phyloP scores from a whole-genome alignment of 2,113 vertebrate species.

The Grallaria varia region DNA sequence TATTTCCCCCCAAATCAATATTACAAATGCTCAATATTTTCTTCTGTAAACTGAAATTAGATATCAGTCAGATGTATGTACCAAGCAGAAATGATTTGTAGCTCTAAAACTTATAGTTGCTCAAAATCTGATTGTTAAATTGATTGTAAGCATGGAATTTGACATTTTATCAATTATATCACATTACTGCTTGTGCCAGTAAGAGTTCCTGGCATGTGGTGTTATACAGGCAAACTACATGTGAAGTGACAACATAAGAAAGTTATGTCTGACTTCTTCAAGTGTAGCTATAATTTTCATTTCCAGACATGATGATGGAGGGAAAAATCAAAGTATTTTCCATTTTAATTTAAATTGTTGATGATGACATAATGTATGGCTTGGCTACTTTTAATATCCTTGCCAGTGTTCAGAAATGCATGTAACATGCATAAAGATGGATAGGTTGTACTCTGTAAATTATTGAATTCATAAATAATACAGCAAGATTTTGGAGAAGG shows the following conservation, averaged over 20 bases:
- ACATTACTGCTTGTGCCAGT: conserved; percentile 3
- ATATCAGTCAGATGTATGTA: neutral
- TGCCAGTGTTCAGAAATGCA: neutral
- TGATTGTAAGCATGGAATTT: conserved; percentile 36
- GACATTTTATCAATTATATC: conserved; percentile 39
- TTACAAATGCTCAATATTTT: conserved; percentile 22
- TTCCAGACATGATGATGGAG: neutral
- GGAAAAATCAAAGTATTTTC: conserved; percentile 27
- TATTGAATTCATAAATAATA: neutral
- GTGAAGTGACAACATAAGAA: conserved; percentile 39
- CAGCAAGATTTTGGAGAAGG: neutral
- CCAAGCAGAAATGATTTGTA: neutral
- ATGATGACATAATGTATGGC: neutral
- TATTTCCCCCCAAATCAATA: neutral
- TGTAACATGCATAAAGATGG: neutral
- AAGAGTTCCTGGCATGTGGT: neutral
- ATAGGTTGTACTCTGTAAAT: neutral
- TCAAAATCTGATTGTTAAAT: conserved; percentile 15
- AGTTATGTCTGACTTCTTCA: neutral
- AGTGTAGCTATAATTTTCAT: neutral
- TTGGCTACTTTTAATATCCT: neutral
- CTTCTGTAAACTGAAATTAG: conserved; percentile 15
- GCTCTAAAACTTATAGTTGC: neutral
- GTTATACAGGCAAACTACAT: conserved; percentile 5
- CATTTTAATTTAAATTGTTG: conserved; percentile 2